Base-by-base conservation (phyloP, 2,797 vertebrate species). In the Schizothorax lantsangensis region DNA sequence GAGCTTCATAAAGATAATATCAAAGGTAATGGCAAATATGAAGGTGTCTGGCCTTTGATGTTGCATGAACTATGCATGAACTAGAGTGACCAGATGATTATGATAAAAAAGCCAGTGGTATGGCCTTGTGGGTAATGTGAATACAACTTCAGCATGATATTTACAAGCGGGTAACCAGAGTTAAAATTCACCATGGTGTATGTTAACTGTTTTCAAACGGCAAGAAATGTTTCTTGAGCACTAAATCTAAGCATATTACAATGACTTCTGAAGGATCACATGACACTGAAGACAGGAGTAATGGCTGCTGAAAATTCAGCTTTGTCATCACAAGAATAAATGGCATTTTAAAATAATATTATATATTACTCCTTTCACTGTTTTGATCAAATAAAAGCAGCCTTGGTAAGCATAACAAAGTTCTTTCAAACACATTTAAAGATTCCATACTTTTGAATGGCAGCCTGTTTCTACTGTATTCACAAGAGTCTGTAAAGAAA, bases 11-110 rank as follows among this genome's bases (percentile, higher is more conserved):
- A 26, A 15, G 30, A 49, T 81, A 52, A 81, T 68, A 57, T 71
- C 33, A 82, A 52, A 82, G 33, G 80, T 82, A 72, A 82, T 40
- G 45, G 66, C 47, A 71, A 54, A 82, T 52, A 40, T 54, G 54
- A 64, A 62, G 43, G 12, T 14, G 1, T 66, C 40, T 75, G 26
- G 21, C 30, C 72, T 77, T 84, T 84, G 26, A 66, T 38, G 11
- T 54, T 23, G 30, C 30, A 30, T 30, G 30, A 30, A 30, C 30
- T 30, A 19, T 84, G 36, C 12, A 40, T 23, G 15, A 71, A 36
- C 26, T 26, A 17, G 45, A 81, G 8, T 49, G 79, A 81, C 43
- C 43, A 47, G 79, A 81, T 68, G 9, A 80, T 12, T 64, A 64
- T 33, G 62, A 66, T 47, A 36, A 49, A 80, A 80, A 45, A n/a